Evolutionary conservation across 2,888 invertebrate species (phyloP), one percentile per base, ranked within the genome.

Genomic region (Xestia sexstrigata): DNA sequence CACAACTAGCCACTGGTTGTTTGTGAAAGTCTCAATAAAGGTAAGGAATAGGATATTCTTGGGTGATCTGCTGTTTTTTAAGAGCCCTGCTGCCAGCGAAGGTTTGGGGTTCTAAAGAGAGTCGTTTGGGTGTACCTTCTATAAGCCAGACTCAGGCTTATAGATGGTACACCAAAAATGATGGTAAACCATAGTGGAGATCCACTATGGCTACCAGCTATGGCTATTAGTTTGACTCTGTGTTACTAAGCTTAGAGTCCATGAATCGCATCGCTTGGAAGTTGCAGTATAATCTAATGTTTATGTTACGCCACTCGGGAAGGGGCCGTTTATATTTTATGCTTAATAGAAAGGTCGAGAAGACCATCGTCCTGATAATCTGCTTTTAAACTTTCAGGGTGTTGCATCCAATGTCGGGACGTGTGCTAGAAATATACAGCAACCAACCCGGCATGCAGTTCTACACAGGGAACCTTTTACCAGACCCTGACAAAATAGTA

Each of bases 371-470:
- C 7, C 9, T 60, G 30, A 63, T 63, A 63, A 35, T 66, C 9
- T 75, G 20, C 2, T 39, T 75, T 45, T 15, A 49, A 15, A 49
- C n/a, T 93, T 93, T 62, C 86, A 97, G 98, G 88, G 98, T 97
- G 0, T 89, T 97, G 8, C 98, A 98, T 94, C 97, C 98, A 0
- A 87, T 92, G 23, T 97, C 97, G 42, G 99, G 99, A 3, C 97
- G 99, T 79, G 97, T 97, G 71, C 91, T 99, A 74, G 98, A 99
- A 92, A 97, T 99, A 0, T 98, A 97, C 87, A 98, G 98, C 80
- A 98, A 99, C 92, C 98, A 99, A 92, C 99, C 99, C 0, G 99
- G 99, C 0, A 97, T 99, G 76, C 99, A 99, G 93, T 98, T 99
- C 90, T 99, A 99, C 92, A 99, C 99, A 0, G 97, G 98, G 0